These are phyloP conservation scores for Bos javanicus DNA, from an alignment of 2,113 vertebrate genomes.

Conservation along the genomic window DNA sequence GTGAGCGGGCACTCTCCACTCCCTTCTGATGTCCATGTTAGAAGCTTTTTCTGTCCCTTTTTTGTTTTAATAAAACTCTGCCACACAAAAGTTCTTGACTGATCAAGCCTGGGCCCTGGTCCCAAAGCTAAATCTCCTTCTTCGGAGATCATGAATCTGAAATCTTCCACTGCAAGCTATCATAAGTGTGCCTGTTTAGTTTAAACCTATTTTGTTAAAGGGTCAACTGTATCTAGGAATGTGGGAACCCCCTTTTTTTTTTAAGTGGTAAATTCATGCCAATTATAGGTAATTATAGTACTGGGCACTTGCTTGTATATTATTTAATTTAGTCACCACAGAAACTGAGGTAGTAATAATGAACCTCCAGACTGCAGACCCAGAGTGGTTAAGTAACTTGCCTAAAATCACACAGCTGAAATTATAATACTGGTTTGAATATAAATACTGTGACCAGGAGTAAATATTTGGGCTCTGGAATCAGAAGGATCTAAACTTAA, in stretches of 20 bases:
- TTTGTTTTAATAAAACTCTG: neutral
- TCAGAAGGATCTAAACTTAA: neutral
- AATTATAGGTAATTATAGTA: neutral
- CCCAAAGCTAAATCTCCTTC: neutral
- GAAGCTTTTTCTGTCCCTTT: neutral
- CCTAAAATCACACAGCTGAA: neutral
- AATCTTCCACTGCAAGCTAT: neutral
- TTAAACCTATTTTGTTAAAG: neutral
- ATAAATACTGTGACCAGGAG: neutral
- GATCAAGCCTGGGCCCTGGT: neutral
- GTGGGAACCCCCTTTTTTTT: neutral
- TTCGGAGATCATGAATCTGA: neutral
- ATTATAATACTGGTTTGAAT: neutral
- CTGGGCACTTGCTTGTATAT: neutral
- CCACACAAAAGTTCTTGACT: neutral
- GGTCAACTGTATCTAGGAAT: neutral
- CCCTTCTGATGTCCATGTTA: neutral
- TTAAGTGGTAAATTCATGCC: neutral
- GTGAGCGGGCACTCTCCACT: neutral
- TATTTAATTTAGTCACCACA: neutral
- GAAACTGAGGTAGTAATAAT: neutral
- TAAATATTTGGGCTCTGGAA: neutral
- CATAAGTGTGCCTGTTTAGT: neutral
- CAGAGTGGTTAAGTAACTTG: neutral
- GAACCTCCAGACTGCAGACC: neutral